phyloP scores from a whole-genome alignment of 2,113 vertebrate genomes.

The Spea multiplicata region DNA sequence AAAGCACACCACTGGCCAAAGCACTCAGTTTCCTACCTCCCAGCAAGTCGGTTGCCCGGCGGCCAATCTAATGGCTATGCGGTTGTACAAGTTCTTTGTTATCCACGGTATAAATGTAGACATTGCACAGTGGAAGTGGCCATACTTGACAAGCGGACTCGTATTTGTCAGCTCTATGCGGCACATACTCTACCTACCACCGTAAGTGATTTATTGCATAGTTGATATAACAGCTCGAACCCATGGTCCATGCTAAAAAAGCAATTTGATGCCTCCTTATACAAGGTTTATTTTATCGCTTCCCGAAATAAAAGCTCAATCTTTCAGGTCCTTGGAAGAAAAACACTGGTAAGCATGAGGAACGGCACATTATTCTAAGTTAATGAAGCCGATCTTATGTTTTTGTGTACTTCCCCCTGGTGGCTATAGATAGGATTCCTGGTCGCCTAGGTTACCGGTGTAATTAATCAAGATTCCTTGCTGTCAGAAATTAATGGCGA shows the following conservation, averaged over 20 bases:
- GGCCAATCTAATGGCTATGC: too few relatives aligned
- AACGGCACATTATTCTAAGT: neutral
- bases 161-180: neutral
- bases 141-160: too few relatives aligned
- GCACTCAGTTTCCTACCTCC: too few relatives aligned
- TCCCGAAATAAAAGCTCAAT: neutral
- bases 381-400: neutral
- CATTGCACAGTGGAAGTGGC: too few relatives aligned
- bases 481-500: neutral
- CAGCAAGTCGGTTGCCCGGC: too few relatives aligned
- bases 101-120: too few relatives aligned
- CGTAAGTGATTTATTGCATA: neutral
- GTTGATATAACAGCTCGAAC: neutral
- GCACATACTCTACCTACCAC: neutral
- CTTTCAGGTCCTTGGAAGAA: neutral
- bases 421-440: neutral
- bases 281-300: neutral
- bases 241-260: slow-evolving; percentile 11
- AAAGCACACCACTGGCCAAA: too few relatives aligned
- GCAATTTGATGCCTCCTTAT: neutral
- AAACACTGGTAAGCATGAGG: neutral
- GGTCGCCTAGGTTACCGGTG: neutral
- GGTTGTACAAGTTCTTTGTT: too few relatives aligned
- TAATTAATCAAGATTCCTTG: neutral
- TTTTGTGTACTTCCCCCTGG: neutral